Evolutionary conservation across 2,797 vertebrate species (phyloP).

Genomic region (Sternotherus odoratus): DNA sequence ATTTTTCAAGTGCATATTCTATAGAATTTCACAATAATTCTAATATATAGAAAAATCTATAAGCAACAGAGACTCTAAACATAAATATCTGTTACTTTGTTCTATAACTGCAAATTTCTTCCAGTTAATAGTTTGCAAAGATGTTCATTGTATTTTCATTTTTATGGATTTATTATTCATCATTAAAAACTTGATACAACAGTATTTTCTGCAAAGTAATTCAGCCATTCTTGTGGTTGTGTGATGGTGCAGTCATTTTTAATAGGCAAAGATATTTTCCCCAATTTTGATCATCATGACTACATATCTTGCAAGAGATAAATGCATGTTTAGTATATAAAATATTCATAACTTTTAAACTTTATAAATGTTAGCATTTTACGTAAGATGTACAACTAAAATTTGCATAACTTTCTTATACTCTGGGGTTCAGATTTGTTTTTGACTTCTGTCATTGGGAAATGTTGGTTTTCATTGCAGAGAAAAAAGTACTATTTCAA

Average conservation of each 20-base stretch:
- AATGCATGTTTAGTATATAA: neutral
- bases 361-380: neutral
- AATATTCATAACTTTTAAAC: neutral
- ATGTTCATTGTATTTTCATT: neutral
- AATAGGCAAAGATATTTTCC: neutral
- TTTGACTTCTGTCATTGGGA: neutral
- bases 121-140: neutral
- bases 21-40: neutral
- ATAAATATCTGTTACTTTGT: neutral
- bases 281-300: neutral
- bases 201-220: neutral
- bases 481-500: neutral
- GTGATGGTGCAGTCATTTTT: neutral
- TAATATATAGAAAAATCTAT: neutral
- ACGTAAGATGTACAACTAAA: neutral
- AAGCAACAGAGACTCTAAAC: neutral
- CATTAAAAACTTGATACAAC: neutral
- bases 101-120: neutral
- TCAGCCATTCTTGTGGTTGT: neutral
- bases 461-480: neutral
- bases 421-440: neutral
- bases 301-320: neutral
- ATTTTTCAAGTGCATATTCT: fast-evolving
- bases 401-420: fast-evolving
- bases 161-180: neutral